Base-by-base conservation (phyloP, 2,797 vertebrate species). In the Brotula barbata region DNA sequence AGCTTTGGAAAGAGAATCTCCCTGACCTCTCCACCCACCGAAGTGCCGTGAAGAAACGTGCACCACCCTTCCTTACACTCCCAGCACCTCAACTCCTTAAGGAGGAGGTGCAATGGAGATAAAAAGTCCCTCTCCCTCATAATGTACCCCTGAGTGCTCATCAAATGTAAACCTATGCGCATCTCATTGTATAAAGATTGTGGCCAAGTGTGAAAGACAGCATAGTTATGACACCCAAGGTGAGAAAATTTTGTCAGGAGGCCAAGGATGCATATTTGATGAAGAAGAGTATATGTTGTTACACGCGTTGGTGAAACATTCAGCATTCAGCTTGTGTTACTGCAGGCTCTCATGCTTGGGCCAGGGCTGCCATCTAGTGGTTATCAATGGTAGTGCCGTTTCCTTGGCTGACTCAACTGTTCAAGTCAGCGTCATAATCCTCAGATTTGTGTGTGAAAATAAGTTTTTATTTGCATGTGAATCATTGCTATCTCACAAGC, bases 351-450 rank as follows among this genome's bases (percentile, higher is more conserved):
- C 10, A 43, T 16, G 10, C 13, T 1, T 1, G 0, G 1, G 7
- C 19, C 44, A 80, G 13, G 71, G 77, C 74, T 87, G 80, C 82
- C 83, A 70, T 46, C 84, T 71, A 50, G 53, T 82, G 87, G 82
- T 19, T 49, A 2, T 46, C 65, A 16, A 58, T 15, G 6, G 36
- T 45, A 71, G n/a, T 13, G 22, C 7, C 19, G 12, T 49, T n/a
- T 22, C 25, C 25, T 34, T 9, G 10, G 3, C 47, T 14, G 17
- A n/a, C 1, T 37, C 25, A 8, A 25, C 6, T 13, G 2, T 12
- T 7, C 19, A 11, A 21, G 33, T 31, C 42, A 31, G 6, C 42
- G 4, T 8, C 8, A 28, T 4, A 28, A 28, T 28, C 25, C 8
- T 4, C 4, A 28, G 25, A n/a, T n/a, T n/a, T n/a, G n/a, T n/a